These are phyloP conservation scores for Sisyra terminalis DNA, from an alignment of 2,888 invertebrate species.

Conservation along the genomic window DNA sequence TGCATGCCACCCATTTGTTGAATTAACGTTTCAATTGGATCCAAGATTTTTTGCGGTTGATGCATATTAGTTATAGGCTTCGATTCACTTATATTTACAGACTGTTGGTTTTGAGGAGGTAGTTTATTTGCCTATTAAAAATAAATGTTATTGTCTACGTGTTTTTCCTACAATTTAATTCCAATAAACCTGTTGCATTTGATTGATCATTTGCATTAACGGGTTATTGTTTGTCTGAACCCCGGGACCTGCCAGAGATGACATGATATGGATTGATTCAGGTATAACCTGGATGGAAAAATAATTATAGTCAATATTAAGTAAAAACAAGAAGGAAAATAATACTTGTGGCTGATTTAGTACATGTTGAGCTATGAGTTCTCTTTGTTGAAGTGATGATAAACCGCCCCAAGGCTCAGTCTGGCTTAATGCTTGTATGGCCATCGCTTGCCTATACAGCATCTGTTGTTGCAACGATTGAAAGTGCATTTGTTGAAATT, in stretches of 20 bases:
- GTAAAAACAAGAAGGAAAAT: not conserved
- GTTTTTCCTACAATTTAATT: not conserved
- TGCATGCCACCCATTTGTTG: constrained; percentile 34
- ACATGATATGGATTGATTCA: constrained; percentile 22
- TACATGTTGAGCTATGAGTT: constrained; percentile 31
- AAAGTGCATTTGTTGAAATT: constrained; percentile 27
- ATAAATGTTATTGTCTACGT: constrained; percentile 6
- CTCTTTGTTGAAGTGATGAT: constrained; percentile 32
- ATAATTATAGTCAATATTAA: too few relatives aligned
- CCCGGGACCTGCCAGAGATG: constrained; percentile 15
- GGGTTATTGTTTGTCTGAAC: constrained; percentile 27
- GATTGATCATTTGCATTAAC: constrained; percentile 35
- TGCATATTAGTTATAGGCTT: constrained; percentile 19
- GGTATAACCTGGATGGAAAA: constrained; percentile 17
- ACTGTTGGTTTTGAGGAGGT: constrained; percentile 18
- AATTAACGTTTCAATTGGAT: constrained; percentile 32
- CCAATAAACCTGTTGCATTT: constrained; percentile 26
- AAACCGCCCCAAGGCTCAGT: constrained; percentile 28
- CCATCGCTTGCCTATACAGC: constrained; percentile 25
- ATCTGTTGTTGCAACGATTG: constrained; percentile 26
- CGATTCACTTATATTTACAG: constrained; percentile 14
- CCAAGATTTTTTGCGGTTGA: constrained; percentile 20
- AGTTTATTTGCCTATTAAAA: constrained; percentile 22
- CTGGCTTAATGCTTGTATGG: constrained; percentile 26
- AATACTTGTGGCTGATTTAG: constrained; percentile 21